phyloP scores from a whole-genome alignment of 2,888 invertebrate genomes.

The Drosophila mimica region DNA sequence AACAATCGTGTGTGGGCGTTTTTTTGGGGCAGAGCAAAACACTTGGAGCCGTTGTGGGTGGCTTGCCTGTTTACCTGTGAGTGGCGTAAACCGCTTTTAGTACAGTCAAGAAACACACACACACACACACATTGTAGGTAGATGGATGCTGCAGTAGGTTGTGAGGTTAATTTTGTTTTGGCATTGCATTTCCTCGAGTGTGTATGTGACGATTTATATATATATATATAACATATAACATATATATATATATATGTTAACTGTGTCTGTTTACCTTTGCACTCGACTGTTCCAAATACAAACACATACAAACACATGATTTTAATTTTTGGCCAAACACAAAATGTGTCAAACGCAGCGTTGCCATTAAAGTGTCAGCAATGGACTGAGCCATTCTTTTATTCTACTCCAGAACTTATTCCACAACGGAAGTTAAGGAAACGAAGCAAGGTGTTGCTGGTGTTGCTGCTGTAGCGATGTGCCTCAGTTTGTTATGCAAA shows the following conservation, averaged over 20 bases:
- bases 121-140: constrained; percentile 10
- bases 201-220: constrained; percentile 3
- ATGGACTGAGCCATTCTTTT: constrained; percentile 4
- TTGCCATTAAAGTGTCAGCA: constrained; percentile 46
- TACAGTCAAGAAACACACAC: constrained; percentile 57
- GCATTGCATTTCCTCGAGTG: constrained; percentile 57
- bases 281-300: constrained; percentile 71
- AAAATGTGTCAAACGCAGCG: constrained; percentile 65
- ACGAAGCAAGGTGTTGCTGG: neutral
- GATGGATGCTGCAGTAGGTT: constrained; percentile 67
- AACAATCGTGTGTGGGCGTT: constrained; percentile 73
- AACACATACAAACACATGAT: constrained; percentile 37
- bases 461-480: constrained; percentile 1
- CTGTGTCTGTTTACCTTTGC: constrained; percentile 67
- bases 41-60: constrained; percentile 43
- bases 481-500: constrained; percentile 28
- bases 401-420: constrained; percentile 4
- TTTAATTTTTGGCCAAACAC: constrained; percentile 61
- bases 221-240: neutral
- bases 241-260: constrained; percentile 28
- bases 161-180: constrained; percentile 75
- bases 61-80: constrained; percentile 64
- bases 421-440: constrained; percentile 5
- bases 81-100: constrained; percentile 77
- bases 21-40: constrained; percentile 46